Conservation (phyloP, 2,113 vertebrate species). For the Zootoca vivipara region DNA sequence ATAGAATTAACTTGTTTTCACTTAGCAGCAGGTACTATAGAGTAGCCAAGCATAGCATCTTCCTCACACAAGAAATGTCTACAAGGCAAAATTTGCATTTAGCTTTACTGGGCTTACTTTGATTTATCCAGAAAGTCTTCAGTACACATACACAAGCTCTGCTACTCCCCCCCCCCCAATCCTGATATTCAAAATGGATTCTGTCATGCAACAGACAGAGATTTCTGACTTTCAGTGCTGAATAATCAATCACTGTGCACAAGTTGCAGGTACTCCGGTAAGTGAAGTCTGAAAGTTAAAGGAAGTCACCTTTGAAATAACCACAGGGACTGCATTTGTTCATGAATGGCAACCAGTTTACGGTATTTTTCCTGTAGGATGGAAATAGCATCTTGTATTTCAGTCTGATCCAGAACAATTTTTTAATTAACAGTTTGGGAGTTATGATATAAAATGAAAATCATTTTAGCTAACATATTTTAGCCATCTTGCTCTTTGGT, state of each 20-base stretch:
- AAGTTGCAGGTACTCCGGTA: slow-evolving; percentile 10
- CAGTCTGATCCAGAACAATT: slow-evolving; percentile 4
- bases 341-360: neutral
- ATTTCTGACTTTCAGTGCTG: slow-evolving; percentile 3
- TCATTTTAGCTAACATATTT: neutral
- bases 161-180: neutral
- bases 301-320: slow-evolving; percentile 2
- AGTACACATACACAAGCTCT: neutral
- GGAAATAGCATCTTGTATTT: slow-evolving; percentile 1
- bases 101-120: slow-evolving; percentile 24
- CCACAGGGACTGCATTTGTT: neutral
- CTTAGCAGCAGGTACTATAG: neutral
- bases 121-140: slow-evolving; percentile 13
- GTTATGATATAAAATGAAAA: neutral
- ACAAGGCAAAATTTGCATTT: slow-evolving; percentile 2
- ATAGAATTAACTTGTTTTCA: slow-evolving; percentile 25
- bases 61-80: slow-evolving; percentile 31
- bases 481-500: slow-evolving; percentile 1
- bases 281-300: slow-evolving; percentile 10
- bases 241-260: neutral
- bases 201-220: slow-evolving; percentile 26
- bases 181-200: slow-evolving; percentile 22
- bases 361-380: slow-evolving; percentile 2
- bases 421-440: neutral
- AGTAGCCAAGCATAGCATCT: neutral